Conservation (phyloP, 2,113 vertebrate species). For the Petromus typicus region DNA sequence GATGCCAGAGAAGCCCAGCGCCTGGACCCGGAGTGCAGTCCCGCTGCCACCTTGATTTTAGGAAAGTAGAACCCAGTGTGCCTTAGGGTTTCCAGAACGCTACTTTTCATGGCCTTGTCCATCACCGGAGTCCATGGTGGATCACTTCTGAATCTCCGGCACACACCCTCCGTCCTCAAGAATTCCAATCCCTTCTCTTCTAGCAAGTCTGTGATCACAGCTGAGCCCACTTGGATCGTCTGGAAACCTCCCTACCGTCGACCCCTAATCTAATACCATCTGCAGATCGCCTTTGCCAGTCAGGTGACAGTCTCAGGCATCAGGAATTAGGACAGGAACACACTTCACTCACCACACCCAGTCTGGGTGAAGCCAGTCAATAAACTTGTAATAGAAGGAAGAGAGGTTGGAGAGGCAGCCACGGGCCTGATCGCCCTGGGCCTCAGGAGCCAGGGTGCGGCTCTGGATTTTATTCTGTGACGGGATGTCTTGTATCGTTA, state of each 20-base stretch:
- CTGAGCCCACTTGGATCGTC: neutral
- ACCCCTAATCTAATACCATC: neutral
- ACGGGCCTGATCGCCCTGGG: neutral
- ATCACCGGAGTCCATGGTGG: neutral
- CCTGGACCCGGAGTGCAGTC: neutral
- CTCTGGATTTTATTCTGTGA: neutral
- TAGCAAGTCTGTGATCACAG: neutral
- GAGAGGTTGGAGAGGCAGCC: neutral
- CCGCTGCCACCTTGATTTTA: neutral
- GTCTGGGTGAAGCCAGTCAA: neutral
- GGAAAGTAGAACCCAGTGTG: neutral
- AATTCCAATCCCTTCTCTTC: neutral
- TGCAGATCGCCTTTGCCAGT: neutral
- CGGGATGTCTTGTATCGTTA: neutral
- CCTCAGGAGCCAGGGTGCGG: neutral
- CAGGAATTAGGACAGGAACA: neutral
- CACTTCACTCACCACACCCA: neutral
- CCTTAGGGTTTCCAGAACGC: neutral
- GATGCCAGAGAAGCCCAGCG: neutral
- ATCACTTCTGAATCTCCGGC: neutral
- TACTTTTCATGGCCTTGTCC: neutral
- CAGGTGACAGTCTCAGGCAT: neutral
- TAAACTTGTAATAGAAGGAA: neutral
- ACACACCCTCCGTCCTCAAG: neutral
- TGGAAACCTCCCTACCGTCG: neutral